Base-by-base conservation (phyloP, 2,888 invertebrate genomes). In the Scaeva pyrastri region DNA sequence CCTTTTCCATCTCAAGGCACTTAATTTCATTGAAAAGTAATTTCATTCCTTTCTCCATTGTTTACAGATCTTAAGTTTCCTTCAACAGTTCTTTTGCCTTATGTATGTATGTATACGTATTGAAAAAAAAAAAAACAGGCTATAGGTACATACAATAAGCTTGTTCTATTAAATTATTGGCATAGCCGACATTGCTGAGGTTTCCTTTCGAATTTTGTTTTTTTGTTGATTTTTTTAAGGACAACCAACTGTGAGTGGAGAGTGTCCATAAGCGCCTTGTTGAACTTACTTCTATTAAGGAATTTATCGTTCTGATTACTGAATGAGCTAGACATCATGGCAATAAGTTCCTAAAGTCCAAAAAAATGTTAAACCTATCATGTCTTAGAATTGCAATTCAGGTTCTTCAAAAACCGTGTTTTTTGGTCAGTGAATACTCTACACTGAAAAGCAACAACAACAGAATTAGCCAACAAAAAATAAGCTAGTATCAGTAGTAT, bases 1-100 rank as follows among this genome's bases (percentile, higher is more conserved):
- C 45, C 14, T 31, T 66, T 48, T 48, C 19, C 48, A 19, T 66
- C 48, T 48, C 5, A 11, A 66, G 48, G 66, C 66, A 66, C 66
- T 66, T 66, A 36, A 66, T 31, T 66, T 48, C 66, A 66, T 48
- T 66, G 48, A 14, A 66, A 66, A 66, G 48, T 66, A 66, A 66
- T 48, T 66, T 21, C 12, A 66, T 66, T 66, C 31, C 23, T 48
- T 66, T 4, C 12, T 19, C 5, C 48, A 48, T 48, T 66, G 66
- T 66, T 66, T 66, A 21, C 31, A 66, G 14, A 66, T 66, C 66
- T 66, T 66, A 48, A 48, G 48, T 66, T 45, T 66, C 31, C 19
- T 45, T 48, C 8, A 31, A 31, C 26, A 48, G 12, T 48, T 3
- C 31, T 19, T 48, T 64, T 45, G 23, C 12, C 5, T 6, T 23